Conservation (phyloP, 2,797 vertebrate species). For the Fundulus diaphanus region DNA sequence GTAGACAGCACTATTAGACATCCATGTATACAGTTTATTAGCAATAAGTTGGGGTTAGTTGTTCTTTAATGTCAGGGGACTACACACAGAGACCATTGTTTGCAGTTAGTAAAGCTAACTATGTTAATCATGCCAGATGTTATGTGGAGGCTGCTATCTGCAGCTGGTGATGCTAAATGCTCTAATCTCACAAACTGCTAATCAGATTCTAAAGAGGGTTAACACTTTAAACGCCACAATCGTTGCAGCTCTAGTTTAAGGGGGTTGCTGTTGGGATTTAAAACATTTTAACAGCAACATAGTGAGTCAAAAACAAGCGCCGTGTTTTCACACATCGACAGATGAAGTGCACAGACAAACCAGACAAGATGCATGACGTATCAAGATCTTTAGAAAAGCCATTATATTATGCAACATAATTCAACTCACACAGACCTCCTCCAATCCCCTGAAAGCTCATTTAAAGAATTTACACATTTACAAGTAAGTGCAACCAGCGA, state of each 20-base stretch:
- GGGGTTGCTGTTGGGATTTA: not conserved
- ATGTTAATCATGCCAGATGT: not conserved
- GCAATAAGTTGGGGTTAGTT: too few species aligned
- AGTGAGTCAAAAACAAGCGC: not conserved
- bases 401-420: not conserved
- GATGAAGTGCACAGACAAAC: not conserved
- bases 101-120: not conserved
- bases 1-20: too few species aligned
- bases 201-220: not conserved
- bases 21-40: too few species aligned
- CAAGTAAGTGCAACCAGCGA: constrained; percentile 2
- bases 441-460: constrained; percentile 14
- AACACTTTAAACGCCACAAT: not conserved
- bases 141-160: too few species aligned
- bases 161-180: not conserved
- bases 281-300: not conserved
- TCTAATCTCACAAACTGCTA: too few species aligned
- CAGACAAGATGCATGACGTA: too few species aligned
- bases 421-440: not conserved
- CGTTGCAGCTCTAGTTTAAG: not conserved
- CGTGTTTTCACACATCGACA: not conserved
- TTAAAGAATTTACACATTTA: not conserved
- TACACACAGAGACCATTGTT: not conserved
- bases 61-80: too few species aligned
- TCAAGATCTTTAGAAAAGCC: not conserved